Base-by-base conservation (phyloP, 2,113 vertebrate species). In the Brachirus orientalis region DNA sequence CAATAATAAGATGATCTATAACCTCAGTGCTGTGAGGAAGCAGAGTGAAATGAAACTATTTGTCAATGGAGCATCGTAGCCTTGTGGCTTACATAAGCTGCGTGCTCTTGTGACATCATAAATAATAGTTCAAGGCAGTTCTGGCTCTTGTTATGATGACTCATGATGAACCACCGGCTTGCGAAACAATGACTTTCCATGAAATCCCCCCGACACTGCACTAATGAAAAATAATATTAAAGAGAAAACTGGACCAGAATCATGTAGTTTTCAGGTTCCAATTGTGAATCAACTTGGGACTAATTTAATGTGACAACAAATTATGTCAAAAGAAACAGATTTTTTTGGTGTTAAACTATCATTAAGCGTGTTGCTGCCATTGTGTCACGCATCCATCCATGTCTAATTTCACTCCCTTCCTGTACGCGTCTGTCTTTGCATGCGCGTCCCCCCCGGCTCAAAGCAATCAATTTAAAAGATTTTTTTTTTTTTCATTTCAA, bases 401-500 rank as follows among this genome's bases (percentile, higher is more conserved):
- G 54, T 69, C 63, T 48, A 18, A 71, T 70, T 55, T 57, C 63
- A 58, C 54, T 14, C 10, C 58, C 56, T 76, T 80, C 45, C 57
- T 62, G 38, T 47, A 54, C 48, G 14, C 73, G 76, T 51, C 58
- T 45, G 47, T 14, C 50, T 52, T 51, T 77, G 68, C 63, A 20
- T 53, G 61, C 28, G 8, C 18, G n/a, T 57, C 43, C 74, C 47
- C 77, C 72, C 63, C 69, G 65, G 36, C 41, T 52, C 0, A 10
- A 10, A 64, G 47, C 53, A 65, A 84, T 89, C 79, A 63, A 87
- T 87, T 14, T 8, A 16, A 82, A 69, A 53, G 60, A 75, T 59
- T 72, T 72, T 62, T 83, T 50, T 51, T 50, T 41, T 48, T 68
- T 65, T 80, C 14, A 44, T 77, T 80, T 81, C 62, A 68, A 13